phyloP scores from a whole-genome alignment of 2,888 invertebrate genomes.

The Eustalomyia histrio region DNA sequence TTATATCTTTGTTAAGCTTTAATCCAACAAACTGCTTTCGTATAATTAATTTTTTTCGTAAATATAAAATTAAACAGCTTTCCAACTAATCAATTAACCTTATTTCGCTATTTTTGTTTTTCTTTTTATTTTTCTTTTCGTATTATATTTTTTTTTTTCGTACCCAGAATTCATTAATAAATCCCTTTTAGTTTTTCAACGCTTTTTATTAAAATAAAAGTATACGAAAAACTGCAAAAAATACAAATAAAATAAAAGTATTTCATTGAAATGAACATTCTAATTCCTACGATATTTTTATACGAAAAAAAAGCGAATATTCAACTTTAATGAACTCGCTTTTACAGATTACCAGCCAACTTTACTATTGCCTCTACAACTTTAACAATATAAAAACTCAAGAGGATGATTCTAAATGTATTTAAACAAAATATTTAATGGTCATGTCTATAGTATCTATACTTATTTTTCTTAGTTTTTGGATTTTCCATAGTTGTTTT shows the following conservation, averaged over 20 bases:
- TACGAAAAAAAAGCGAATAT: constrained; percentile 32
- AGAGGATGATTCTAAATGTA: constrained; percentile 34
- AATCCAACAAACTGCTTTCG: constrained; percentile 9
- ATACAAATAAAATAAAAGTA: constrained; percentile 30
- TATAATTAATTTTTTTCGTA: constrained; percentile 35
- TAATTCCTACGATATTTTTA: constrained; percentile 20
- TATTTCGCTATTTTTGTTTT: constrained; percentile 33
- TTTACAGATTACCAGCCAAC: constrained; percentile 65
- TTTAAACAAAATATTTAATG: constrained; percentile 56
- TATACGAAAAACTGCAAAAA: background rate
- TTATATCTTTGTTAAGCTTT: background rate
- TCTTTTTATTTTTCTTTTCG: background rate
- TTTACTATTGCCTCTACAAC: constrained; percentile 24
- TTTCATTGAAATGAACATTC: constrained; percentile 49
- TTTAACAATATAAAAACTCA: background rate
- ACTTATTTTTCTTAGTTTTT: background rate
- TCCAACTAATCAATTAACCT: constrained; percentile 62
- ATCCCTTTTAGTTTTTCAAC: constrained; percentile 44
- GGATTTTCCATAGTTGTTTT: background rate
- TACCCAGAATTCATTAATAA: constrained; percentile 43
- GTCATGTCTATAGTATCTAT: constrained; percentile 15
- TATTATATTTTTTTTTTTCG: background rate
- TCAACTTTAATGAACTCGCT: constrained; percentile 71
- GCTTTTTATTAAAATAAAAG: constrained; percentile 35
- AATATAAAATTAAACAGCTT: constrained; percentile 48